Base-by-base conservation (phyloP, 1,140 invertebrate species). In the Camponotus vicinus region DNA sequence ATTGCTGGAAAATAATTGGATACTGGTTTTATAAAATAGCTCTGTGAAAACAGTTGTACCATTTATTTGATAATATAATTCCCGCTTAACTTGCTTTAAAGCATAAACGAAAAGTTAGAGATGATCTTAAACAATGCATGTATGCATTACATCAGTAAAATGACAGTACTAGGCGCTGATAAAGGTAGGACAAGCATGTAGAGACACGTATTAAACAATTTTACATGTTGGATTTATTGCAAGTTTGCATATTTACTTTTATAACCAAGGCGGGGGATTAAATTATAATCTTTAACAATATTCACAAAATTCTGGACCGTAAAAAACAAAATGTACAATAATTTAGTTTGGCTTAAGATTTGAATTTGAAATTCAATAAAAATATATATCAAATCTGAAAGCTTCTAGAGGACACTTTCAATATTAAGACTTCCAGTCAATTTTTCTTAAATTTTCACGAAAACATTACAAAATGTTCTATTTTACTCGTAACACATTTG, bases 141-240 rank as follows among this genome's bases (percentile, higher is more conserved):
- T 69, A 61, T 63, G 42, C 42, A 78, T 85, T 78, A 77, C 34
- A 76, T 78, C 57, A 83, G 78, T 82, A 83, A 64, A 32, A 86
- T 63, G 32, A 42, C 66, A 83, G 64, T 63, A 67, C 42, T 42
- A 70, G 32, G 32, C 57, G 70, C n/a, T 45, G 71, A 61, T 61
- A 45, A 70, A 86, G 49, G 71, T 88, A 55, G n/a, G 45, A 75
- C 57, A 61, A 87, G 70, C 73, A 86, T 57, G 27, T 66, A 40
- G 2, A 32, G 1, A 49, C 7, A 15, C n/a, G 2, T 40, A 15
- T 52, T 52, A n/a, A 82, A 66, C 70, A 32, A 84, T 66, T 32
- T 45, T 73, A 82, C 27, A 80, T 37, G 32, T 71, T 27, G 6
- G n/a, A 52, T 21, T 21, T 42, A 59, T 13, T n/a, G 3, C 8